A percentile compares a stretch with the other conserved stretches of the same genome.
Evolutionary conservation across 2,888 invertebrate species (phyloP).

Genomic region (Tyria jacobaeae): DNA sequence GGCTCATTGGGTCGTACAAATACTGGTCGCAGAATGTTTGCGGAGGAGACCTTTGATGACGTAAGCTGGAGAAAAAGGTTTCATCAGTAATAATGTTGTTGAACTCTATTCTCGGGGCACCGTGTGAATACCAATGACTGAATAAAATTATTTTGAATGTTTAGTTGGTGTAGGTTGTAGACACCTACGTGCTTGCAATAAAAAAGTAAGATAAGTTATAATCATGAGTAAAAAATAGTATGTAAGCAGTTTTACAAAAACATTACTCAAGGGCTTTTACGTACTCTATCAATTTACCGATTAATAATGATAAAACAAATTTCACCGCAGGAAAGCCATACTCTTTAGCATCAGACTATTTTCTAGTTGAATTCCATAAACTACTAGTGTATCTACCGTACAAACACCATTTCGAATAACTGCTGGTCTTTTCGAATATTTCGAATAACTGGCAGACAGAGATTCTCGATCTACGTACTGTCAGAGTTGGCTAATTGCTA

Average conservation of each 20-base stretch:
- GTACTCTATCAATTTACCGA: neutral
- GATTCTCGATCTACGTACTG: neutral
- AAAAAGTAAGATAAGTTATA: neutral
- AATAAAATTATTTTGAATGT: constrained; percentile 24
- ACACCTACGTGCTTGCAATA: neutral
- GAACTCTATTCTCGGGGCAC: constrained; percentile 30
- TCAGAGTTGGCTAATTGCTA: neutral
- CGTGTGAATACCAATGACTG: constrained; percentile 32
- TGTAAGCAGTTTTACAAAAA: neutral
- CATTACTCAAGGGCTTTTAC: neutral
- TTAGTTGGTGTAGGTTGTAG: constrained; percentile 30
- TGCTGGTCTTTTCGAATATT: neutral
- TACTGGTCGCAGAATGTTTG: constrained; percentile 34
- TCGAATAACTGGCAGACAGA: neutral
- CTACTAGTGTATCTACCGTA: neutral
- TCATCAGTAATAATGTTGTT: constrained; percentile 40
- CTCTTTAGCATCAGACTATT: neutral
- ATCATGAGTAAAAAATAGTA: neutral
- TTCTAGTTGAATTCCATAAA: neutral
- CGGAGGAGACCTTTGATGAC: constrained; percentile 31
- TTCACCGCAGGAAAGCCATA: too few species aligned
- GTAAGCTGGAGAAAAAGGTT: constrained; percentile 39
- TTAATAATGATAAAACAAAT: neutral
- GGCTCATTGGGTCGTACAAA: constrained; percentile 32
- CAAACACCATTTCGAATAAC: neutral